These are phyloP conservation scores for Sebastes steindachneri DNA, from an alignment of 2,797 vertebrate genomes.

Conservation along the genomic window DNA sequence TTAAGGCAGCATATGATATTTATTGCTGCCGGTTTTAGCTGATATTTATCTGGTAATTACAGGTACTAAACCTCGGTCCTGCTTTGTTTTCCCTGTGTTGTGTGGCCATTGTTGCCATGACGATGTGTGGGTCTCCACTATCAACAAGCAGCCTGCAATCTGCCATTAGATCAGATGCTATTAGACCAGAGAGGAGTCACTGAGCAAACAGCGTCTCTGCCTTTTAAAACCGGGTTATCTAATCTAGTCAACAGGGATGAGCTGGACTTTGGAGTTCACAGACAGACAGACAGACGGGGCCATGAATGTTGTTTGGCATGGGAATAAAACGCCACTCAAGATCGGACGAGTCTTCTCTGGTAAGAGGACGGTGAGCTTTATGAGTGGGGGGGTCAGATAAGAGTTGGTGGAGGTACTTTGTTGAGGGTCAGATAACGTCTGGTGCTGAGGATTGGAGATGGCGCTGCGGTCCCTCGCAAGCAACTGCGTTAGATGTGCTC, in stretches of 20 bases:
- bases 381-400: constrained; percentile 69
- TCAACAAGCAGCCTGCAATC: constrained; percentile 75
- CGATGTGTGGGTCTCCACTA: constrained; percentile 51
- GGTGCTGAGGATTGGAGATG: constrained; percentile 41
- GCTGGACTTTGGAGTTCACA: constrained; percentile 83
- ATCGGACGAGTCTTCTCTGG: constrained; percentile 47
- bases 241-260: constrained; percentile 80
- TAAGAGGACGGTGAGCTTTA: too few species aligned
- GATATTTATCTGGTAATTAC: constrained; percentile 69
- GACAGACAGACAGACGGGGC: constrained; percentile 47
- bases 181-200: constrained; percentile 73
- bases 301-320: constrained; percentile 56
- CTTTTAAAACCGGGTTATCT: constrained; percentile 79
- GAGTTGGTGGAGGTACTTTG: constrained; percentile 49
- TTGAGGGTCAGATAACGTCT: constrained; percentile 62
- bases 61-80: constrained; percentile 53
- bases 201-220: constrained; percentile 75
- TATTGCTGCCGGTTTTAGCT: constrained; percentile 53
- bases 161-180: constrained; percentile 81
- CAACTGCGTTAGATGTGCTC: constrained; percentile 2
- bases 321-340: constrained; percentile 67
- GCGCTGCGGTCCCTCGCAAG: neutral
- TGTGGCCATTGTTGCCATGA: constrained; percentile 76
- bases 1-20: constrained; percentile 45
- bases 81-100: constrained; percentile 62